A percentile compares a stretch with the other conserved stretches of the same genome.
phyloP scores from a whole-genome alignment of 2,797 vertebrate species.

The Thunnus albacares region DNA sequence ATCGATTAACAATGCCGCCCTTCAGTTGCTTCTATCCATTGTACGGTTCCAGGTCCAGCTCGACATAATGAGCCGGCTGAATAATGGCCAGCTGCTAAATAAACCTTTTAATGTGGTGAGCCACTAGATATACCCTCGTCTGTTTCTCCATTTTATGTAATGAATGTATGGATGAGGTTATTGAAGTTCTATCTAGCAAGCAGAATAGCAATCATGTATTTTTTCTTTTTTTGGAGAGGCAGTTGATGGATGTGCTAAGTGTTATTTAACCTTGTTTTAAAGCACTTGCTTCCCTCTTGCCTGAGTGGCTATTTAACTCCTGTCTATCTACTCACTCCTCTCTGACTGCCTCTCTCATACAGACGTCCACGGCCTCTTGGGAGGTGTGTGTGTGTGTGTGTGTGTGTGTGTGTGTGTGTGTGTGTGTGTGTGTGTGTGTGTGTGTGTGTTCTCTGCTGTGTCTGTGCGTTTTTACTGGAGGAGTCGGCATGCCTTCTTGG shows the following conservation, averaged over 20 bases:
- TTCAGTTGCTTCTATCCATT: conserved; percentile 62
- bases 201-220: conserved; percentile 62
- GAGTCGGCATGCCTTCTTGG: conserved; percentile 55
- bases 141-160: conserved; percentile 61
- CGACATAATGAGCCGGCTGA: conserved; percentile 71
- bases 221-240: conserved; percentile 72
- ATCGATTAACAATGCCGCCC: conserved; percentile 76
- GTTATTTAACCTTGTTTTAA: conserved; percentile 89
- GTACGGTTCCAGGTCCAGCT: conserved; percentile 60
- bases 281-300: conserved; percentile 83
- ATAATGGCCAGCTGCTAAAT: conserved; percentile 73
- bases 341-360: conserved; percentile 66
- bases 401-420: conserved; percentile 32
- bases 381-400: conserved; percentile 46
- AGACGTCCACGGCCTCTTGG: conserved; percentile 62
- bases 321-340: conserved; percentile 76
- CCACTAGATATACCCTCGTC: conserved; percentile 50
- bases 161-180: conserved; percentile 74
- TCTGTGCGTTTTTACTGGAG: conserved; percentile 55
- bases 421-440: conserved; percentile 45
- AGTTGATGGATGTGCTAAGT: conserved; percentile 86
- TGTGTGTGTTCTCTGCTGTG: conserved; percentile 26
- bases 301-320: conserved; percentile 87
- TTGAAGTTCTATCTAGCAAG: conserved; percentile 66
- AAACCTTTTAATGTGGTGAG: conserved; percentile 72